Base-by-base conservation (phyloP, 2,797 vertebrate genomes). In the Malacoraja senta region DNA sequence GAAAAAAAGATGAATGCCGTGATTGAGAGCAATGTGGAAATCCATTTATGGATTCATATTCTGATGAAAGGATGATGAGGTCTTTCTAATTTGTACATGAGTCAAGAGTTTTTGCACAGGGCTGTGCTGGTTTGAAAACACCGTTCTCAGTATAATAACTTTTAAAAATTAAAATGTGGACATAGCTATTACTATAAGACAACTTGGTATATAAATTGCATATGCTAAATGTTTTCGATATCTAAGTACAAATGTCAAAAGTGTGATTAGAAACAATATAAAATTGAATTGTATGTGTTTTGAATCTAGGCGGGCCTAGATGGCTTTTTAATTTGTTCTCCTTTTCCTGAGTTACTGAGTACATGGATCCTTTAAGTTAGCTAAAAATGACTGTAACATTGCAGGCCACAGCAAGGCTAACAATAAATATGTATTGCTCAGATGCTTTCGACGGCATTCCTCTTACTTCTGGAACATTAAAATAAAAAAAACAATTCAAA, bases 21-120 rank as follows among this genome's bases (percentile, higher is more conserved):
- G 38, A 71, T 76, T 92, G 35, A 44, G 38, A 76, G 58, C 58
- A 29, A 26, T 38, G 68, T 35, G 21, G 68, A 91, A 65, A 32
- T 29, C 19, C 68, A 74, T 9, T 91, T 32, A 32, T 72, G 63
- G 17, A 91, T 63, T 84, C 58, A 26, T 84, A 29, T 84, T 84
- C 63, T n/a, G 61, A 86, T 15, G n/a, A 26, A 6, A 61, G 58
- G 35, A 91, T 24, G 71, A 72, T 91, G 19, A 91, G 26, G 8
- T 72, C 68, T 91, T 91, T 74, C 88, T 44, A 44, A 74, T 74
- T 91, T 91, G 32, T 74, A 91, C 38, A 91, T 74, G 90, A 21
- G 35, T 72, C 35, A 44, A n/a, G 8, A 68, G n/a, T 71, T 71
- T 35, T 91, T 72, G 88, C 24, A 92, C n/a, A 12, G 21, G 90